Conservation (phyloP, 2,888 invertebrate genomes). For the Aporophyla lueneburgensis region DNA sequence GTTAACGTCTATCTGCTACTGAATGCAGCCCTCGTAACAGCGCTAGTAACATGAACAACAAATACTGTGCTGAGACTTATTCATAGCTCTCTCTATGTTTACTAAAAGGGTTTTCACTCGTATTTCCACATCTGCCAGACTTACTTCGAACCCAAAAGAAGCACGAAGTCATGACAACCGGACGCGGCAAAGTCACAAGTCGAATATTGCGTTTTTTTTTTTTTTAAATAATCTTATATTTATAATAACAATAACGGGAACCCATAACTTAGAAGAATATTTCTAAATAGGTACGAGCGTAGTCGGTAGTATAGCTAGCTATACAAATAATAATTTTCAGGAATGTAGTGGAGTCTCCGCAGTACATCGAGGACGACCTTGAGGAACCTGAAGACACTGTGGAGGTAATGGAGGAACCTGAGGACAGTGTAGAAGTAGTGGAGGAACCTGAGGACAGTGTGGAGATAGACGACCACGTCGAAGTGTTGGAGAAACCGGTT, state of each 20-base stretch:
- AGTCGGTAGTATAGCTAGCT: neutral
- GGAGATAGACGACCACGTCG: slow-evolving; percentile 28
- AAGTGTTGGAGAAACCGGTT: slow-evolving; percentile 77
- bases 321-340: slow-evolving; percentile 27
- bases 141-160: neutral
- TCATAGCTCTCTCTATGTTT: neutral
- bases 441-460: slow-evolving; percentile 9
- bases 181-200: neutral
- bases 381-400: neutral
- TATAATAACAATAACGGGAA: too few species aligned
- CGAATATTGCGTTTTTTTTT: neutral
- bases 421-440: neutral
- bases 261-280: neutral
- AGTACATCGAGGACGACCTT: slow-evolving; percentile 12
- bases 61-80: neutral
- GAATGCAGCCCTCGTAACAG: neutral
- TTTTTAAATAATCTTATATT: neutral
- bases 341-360: slow-evolving; percentile 21
- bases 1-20: neutral
- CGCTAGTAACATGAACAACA: too few species aligned
- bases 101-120: neutral
- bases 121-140: neutral
- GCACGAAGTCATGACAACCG: neutral
- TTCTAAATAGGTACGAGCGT: neutral
- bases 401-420: neutral